A percentile compares a stretch with the other conserved stretches of the same genome.
Evolutionary conservation across 2,888 invertebrate species (phyloP).

Genomic region (Clistopyga incitator): DNA sequence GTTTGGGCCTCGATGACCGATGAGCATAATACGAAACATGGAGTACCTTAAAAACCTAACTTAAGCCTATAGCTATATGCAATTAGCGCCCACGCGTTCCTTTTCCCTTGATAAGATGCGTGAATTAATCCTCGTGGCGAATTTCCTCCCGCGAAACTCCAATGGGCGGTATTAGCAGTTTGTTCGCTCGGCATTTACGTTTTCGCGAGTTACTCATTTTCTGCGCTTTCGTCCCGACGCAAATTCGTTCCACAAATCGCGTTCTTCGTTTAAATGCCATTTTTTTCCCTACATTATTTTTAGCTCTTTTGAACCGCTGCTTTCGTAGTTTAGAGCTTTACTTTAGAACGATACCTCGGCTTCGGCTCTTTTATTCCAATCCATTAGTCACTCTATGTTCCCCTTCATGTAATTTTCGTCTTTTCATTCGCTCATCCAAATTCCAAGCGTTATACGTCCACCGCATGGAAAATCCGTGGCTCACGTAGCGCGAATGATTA

Average conservation of each 20-base stretch:
- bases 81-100: conserved; percentile 59
- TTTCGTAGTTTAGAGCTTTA: background rate
- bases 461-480: background rate
- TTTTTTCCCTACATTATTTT: background rate
- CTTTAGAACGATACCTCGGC: conserved; percentile 1
- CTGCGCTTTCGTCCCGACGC: background rate
- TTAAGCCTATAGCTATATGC: conserved; percentile 62
- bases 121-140: background rate
- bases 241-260: conserved; percentile 23
- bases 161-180: conserved; percentile 21
- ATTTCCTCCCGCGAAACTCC: background rate
- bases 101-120: conserved; percentile 17
- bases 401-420: conserved; percentile 11
- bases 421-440: conserved; percentile 30
- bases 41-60: conserved; percentile 66
- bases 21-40: conserved; percentile 71
- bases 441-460: conserved; percentile 3
- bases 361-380: conserved; percentile 17
- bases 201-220: background rate
- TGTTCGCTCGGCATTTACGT: background rate
- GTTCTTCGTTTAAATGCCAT: conserved; percentile 12
- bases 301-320: background rate
- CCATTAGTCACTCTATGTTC: conserved; percentile 7
- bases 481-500: conserved; percentile 39
- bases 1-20: conserved; percentile 53